phyloP scores from a whole-genome alignment of 2,113 vertebrate genomes.

The Cepphus grylle region DNA sequence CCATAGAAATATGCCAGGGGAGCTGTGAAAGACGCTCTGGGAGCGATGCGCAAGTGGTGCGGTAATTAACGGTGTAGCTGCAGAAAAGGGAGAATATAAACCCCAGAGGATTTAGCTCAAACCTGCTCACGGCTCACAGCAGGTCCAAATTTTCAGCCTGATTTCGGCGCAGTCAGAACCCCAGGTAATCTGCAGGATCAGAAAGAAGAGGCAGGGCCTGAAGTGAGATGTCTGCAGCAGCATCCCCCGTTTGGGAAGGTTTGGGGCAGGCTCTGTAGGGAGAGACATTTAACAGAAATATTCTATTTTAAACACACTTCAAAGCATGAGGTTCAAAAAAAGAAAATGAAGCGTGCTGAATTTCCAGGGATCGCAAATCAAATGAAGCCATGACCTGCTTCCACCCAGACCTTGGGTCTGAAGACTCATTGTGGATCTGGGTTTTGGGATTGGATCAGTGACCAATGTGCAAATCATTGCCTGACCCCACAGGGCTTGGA shows the following conservation, averaged over 20 bases:
- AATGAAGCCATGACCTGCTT: neutral
- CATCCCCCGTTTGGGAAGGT: neutral
- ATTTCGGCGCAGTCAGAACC: neutral
- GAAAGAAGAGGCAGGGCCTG: neutral
- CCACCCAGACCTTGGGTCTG: neutral
- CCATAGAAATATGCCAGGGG: constrained; percentile 32
- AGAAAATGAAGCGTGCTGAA: neutral
- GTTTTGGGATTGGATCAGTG: neutral
- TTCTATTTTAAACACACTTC: neutral
- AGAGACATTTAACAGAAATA: neutral
- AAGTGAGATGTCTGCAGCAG: neutral
- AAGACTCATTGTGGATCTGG: neutral
- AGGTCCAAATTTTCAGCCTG: neutral
- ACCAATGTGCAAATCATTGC: neutral
- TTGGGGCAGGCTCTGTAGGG: neutral
- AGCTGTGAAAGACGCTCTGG: neutral
- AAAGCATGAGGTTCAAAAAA: neutral
- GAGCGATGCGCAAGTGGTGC: neutral
- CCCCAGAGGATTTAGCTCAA: neutral
- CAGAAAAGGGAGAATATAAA: neutral
- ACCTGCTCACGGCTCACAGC: neutral
- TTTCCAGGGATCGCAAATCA: neutral
- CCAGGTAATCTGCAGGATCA: neutral
- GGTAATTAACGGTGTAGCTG: constrained; percentile 21
- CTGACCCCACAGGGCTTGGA: neutral